Percentiles rank a stretch among this genome's conserved stretches.
phyloP scores from a whole-genome alignment of 2,113 vertebrate species.

The Actenoides hombroni region DNA sequence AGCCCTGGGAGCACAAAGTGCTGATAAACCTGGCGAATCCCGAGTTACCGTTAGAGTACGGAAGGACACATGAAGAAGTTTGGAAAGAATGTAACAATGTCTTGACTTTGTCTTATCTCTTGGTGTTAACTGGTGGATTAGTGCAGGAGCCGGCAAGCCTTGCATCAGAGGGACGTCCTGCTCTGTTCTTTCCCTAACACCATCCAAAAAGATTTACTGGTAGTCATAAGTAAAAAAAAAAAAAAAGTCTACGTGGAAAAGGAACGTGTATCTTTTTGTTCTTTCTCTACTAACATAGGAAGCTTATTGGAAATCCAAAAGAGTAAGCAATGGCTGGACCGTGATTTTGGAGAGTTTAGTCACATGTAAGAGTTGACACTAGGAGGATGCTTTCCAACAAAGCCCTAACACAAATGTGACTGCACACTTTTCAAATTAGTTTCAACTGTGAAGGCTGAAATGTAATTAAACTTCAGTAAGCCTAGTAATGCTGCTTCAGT shows the following conservation, averaged over 20 bases:
- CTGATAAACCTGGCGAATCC: background rate
- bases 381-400: background rate
- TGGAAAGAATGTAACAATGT: background rate
- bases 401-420: background rate
- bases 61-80: background rate
- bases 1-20: background rate
- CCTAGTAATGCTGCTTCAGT: background rate
- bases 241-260: background rate
- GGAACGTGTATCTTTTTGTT: background rate
- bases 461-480: conserved; percentile 32
- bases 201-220: background rate
- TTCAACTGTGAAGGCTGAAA: conserved; percentile 27
- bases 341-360: background rate
- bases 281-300: background rate
- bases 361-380: background rate
- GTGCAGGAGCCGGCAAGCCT: background rate
- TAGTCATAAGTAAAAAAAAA: background rate
- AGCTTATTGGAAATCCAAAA: background rate
- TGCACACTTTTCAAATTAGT: conserved; percentile 1
- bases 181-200: background rate
- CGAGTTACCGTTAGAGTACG: background rate
- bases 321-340: background rate
- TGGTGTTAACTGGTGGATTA: background rate
- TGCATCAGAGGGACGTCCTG: background rate
- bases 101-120: background rate